A percentile compares a stretch with the other conserved stretches of the same genome.
Evolutionary conservation across 2,797 vertebrate genomes (phyloP).

Genomic region (Macropodus opercularis): DNA sequence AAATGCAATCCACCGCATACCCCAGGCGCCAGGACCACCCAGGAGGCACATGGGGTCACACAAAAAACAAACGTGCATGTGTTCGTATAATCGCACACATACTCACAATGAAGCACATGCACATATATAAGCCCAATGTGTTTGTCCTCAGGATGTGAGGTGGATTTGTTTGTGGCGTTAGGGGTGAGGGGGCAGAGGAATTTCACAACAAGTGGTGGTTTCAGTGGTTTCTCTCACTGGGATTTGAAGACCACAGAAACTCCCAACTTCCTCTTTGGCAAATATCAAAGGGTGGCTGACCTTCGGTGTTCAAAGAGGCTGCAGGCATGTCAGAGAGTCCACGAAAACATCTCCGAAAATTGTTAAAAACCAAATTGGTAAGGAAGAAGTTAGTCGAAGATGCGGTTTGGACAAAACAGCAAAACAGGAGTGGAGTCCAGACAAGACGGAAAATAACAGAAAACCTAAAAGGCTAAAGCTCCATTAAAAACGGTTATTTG

Average conservation of each 20-base stretch:
- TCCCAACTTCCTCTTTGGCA: conserved; percentile 57
- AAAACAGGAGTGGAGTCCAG: conserved; percentile 4
- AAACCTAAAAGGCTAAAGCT: conserved; percentile 19
- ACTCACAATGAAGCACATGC: conserved; percentile 18
- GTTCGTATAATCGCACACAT: conserved; percentile 25
- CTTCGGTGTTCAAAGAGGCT: conserved; percentile 26
- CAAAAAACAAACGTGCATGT: conserved; percentile 59
- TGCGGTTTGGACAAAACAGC: conserved; percentile 20
- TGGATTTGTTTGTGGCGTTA: conserved; percentile 55
- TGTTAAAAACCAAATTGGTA: conserved; percentile 29
- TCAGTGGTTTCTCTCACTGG: conserved; percentile 60
- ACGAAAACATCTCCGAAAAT: conserved; percentile 33
- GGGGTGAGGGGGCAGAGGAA: conserved; percentile 56
- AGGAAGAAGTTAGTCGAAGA: conserved; percentile 17
- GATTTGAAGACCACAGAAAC: conserved; percentile 58
- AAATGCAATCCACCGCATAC: conserved; percentile 73
- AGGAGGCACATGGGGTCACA: conserved; percentile 65
- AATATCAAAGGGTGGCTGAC: conserved; percentile 49
- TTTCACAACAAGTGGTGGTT: conserved; percentile 72
- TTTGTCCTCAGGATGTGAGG: conserved; percentile 53
- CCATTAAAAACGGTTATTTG: conserved; percentile 29
- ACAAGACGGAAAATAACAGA: conserved; percentile 4
- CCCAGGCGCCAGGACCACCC: conserved; percentile 73
- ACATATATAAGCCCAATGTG: conserved; percentile 29
- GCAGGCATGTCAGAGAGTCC: conserved; percentile 7